These are phyloP conservation scores for Odontophorus gujanensis DNA, from an alignment of 2,113 vertebrate genomes.

Conservation along the genomic window DNA sequence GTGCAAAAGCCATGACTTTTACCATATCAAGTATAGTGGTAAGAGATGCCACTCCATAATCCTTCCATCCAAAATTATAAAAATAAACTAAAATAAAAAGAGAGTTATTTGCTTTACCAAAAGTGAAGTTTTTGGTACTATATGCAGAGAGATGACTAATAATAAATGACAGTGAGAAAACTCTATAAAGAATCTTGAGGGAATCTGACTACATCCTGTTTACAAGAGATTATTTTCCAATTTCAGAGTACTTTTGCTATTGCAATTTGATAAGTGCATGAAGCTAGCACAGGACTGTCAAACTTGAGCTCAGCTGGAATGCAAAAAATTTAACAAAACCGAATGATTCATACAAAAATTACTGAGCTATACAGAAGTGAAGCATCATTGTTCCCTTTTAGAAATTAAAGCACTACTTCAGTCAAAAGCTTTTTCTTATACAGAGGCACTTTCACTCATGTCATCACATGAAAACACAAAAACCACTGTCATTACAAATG, in stretches of 20 bases:
- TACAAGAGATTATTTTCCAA: not conserved
- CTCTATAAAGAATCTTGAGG: not conserved
- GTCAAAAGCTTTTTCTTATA: not conserved
- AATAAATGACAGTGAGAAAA: not conserved
- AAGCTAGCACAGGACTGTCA: constrained; percentile 4
- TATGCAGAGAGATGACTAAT: not conserved
- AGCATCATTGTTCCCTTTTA: not conserved
- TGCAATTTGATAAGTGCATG: not conserved
- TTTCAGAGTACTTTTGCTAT: not conserved
- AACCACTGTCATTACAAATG: not conserved
- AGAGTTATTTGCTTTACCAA: not conserved
- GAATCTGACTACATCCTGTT: not conserved
- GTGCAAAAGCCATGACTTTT: constrained; percentile 95
- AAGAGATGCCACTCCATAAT: constrained; percentile 96
- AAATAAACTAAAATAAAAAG: constrained; percentile 89
- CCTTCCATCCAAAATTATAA: constrained; percentile 99
- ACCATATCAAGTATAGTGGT: constrained; percentile 97
- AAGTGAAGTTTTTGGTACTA: not conserved
- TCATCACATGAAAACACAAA: not conserved
- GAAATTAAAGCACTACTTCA: constrained; percentile 21
- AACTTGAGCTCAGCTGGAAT: constrained; percentile 35
- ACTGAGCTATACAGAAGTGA: constrained; percentile 3
- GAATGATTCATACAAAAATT: constrained; percentile 41
- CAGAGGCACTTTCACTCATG: not conserved
- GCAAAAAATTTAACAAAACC: constrained; percentile 33